Conservation (phyloP, 2,797 vertebrate species). For the Catostomus latipinnis region DNA sequence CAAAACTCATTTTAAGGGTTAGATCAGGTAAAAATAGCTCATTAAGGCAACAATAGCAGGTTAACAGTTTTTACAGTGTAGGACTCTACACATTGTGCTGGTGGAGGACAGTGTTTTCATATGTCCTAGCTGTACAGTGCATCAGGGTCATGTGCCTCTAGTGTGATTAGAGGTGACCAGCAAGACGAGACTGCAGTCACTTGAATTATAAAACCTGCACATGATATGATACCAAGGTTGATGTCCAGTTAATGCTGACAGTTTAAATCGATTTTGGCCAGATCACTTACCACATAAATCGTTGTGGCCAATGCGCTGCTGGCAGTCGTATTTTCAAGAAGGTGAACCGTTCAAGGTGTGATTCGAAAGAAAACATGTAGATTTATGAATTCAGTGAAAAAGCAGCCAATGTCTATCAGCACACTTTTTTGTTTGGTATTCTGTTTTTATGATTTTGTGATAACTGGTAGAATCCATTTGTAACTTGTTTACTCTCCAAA, state of each 20-base stretch:
- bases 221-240: conserved; percentile 81
- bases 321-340: conserved; percentile 51
- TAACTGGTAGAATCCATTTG: background rate
- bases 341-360: conserved; percentile 56
- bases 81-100: background rate
- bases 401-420: background rate
- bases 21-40: too few species aligned
- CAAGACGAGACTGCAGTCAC: conserved; percentile 78
- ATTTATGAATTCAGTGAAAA: background rate
- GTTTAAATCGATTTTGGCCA: conserved; percentile 78
- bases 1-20: too few species aligned
- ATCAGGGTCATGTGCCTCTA: conserved; percentile 41
- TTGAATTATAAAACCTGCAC: conserved; percentile 73
- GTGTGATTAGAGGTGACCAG: conserved; percentile 77
- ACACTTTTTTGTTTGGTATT: background rate
- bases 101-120: background rate
- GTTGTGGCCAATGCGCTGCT: conserved; percentile 64
- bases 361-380: background rate
- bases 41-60: too few species aligned
- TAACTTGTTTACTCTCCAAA: conserved; percentile 1
- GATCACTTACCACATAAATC: conserved; percentile 81
- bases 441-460: background rate
- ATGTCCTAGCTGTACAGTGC: background rate
- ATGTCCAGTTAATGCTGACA: conserved; percentile 83
- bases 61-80: background rate